Base-by-base conservation (phyloP, 2,888 invertebrate species). In the Empis livida region DNA sequence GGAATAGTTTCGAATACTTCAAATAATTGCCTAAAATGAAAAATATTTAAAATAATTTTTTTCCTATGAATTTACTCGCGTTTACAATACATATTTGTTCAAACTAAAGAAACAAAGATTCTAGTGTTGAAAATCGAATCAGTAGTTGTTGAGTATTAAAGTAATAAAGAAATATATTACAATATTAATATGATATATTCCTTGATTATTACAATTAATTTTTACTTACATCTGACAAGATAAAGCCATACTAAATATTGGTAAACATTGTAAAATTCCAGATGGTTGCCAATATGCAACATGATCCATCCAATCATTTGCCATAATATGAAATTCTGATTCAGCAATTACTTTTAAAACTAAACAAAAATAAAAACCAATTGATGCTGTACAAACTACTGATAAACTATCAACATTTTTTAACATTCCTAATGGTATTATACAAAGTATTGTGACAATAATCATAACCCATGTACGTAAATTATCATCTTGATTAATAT, bases 211-310 rank as follows among this genome's bases (percentile, higher is more conserved):
- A 23, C 3, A 9, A 11, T 40, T 30, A 27, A 45, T 20, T 42
- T 32, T 5, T 16, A 73, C 80, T 77, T 70, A 90, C 82, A 95
- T 93, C 72, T 97, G 97, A 71, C 97, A 97, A 53, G 92, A 93
- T 46, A 96, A 73, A 0, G 96, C 94, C 86, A 96, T 91, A 11
- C 93, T 87, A 70, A 96, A 92, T 57, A 97, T 96, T 1, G 97
- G 97, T 54, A 96, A 74, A 63, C 93, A 92, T 59, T 92, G 91
- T 44, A 96, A 72, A 49, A 94, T 72, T 0, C 95, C 95, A 0
- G 82, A 76, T 0, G 90, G 84, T 56, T 81, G 77, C 92, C 92
- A 93, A 61, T 81, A 78, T 56, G 80, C 75, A 3, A 91, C 79
- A 52, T 79, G 75, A 1, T 74, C 65, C 37, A 77, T 69, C 89